Conservation (phyloP, 2,888 invertebrate species). For the Gandaritis pyraliata region DNA sequence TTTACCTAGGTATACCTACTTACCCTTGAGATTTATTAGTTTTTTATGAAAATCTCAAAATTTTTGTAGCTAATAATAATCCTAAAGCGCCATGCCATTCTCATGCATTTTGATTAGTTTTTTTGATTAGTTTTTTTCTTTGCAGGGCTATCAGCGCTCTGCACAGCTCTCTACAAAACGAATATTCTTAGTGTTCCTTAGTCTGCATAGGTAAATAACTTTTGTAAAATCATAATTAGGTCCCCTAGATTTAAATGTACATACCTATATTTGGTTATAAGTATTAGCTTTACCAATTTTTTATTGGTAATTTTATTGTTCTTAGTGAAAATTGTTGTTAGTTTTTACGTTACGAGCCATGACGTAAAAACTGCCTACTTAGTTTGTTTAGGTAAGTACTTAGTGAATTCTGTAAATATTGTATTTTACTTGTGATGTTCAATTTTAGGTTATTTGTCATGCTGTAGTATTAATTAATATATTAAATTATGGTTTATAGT, state of each 20-base stretch:
- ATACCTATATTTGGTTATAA: background rate
- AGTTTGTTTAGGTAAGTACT: background rate
- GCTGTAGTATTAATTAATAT: background rate
- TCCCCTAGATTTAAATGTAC: background rate
- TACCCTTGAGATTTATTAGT: too few relatives aligned
- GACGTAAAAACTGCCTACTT: constrained; percentile 70
- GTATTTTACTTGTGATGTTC: constrained; percentile 7
- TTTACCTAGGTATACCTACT: too few relatives aligned
- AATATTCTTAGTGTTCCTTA: constrained; percentile 6
- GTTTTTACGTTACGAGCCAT: constrained; percentile 77
- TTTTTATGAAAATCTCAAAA: too few relatives aligned
- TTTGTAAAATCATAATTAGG: background rate
- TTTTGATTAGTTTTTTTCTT: constrained; percentile 5
- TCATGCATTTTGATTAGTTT: too few relatives aligned
- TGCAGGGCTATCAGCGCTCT: constrained; percentile 15
- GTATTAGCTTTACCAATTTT: background rate
- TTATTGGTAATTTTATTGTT: background rate
- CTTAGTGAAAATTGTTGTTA: constrained; percentile 41
- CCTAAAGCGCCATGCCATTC: too few relatives aligned
- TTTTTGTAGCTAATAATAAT: too few relatives aligned
- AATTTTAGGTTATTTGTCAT: constrained; percentile 6
- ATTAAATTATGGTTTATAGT: constrained; percentile 30
- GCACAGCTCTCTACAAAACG: constrained; percentile 18
- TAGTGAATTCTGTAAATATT: constrained; percentile 37
- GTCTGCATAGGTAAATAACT: background rate